These are phyloP conservation scores for Mirza zaza DNA, from an alignment of 2,113 vertebrate species.

Conservation along the genomic window DNA sequence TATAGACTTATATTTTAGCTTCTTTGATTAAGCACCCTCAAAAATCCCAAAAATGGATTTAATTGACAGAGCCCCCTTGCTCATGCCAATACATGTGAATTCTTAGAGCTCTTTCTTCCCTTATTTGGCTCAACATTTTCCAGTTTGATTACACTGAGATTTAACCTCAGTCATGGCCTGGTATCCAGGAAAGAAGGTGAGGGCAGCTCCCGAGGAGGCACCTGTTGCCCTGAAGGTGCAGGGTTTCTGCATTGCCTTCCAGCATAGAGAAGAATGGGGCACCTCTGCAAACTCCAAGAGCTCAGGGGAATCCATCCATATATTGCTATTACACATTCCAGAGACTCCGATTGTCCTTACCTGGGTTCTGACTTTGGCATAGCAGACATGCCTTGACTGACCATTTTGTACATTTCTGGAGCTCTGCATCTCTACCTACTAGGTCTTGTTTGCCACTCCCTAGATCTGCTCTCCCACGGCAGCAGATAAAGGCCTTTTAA, in stretches of 20 bases:
- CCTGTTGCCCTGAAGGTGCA: not conserved
- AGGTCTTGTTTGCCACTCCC: not conserved
- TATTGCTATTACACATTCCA: not conserved
- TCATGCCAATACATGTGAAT: not conserved
- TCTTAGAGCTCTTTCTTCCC: not conserved
- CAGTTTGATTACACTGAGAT: not conserved
- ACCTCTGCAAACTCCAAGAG: not conserved
- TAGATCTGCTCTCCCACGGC: not conserved
- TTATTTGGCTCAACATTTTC: not conserved
- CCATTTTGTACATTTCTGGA: not conserved
- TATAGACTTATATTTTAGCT: not conserved
- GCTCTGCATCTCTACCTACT: not conserved
- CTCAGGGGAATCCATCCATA: not conserved
- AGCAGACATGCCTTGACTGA: not conserved
- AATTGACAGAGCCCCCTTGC: not conserved
- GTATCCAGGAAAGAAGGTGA: not conserved
- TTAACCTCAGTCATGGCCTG: not conserved
- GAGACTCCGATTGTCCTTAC: not conserved
- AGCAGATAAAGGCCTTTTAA: not conserved
- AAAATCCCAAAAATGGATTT: not conserved
- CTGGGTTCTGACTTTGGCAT: not conserved
- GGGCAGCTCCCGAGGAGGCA: not conserved
- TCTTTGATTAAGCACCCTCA: not conserved
- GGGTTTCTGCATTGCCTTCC: not conserved
- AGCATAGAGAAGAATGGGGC: not conserved